Base-by-base conservation (phyloP, 2,888 invertebrate species). In the Metalampra italica region DNA sequence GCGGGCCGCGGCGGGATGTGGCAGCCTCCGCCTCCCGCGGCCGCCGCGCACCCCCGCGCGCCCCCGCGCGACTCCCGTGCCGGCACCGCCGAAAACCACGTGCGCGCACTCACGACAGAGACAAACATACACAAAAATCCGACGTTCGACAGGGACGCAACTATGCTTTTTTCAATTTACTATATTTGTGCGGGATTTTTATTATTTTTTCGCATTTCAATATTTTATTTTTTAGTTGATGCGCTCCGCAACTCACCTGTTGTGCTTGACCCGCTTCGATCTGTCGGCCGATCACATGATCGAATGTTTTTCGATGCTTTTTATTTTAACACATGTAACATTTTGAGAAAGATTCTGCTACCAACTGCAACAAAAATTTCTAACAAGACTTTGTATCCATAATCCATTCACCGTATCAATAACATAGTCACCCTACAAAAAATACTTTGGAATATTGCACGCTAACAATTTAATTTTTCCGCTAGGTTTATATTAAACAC, bases 141-240 rank as follows among this genome's bases (percentile, higher is more conserved):
- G 45, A 32, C 39, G 66, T 37, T 29, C 50, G 75, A 84, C 49
- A 68, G 64, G 57, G 82, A 84, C 71, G 48, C 37, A 43, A 54
- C 69, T 75, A 79, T 67, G 66, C 86, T 84, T 88, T 89, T 89
- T 89, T 89, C 79, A 86, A 87, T 87, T 88, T 86, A 88, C 86
- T 88, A 88, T 87, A 86, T 87, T 84, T 78, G 74, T 75, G 36
- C n/a, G n/a, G 71, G 78, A 84, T 88, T 88, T 88, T 88, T 88
- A 86, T 89, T 88, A 89, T 88, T 89, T 87, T 88, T 86, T 85
- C 86, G 78, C 87, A 87, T 87, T 88, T 87, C 85, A 85, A 89
- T 88, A 88, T 88, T 89, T 89, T 89, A 88, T 89, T 89, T 89
- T 89, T 88, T 88, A 89, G 89, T 88, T 89, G 88, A 88, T 88